Evolutionary conservation across 2,113 vertebrate species (phyloP).

Genomic region (Sterna hirundo): DNA sequence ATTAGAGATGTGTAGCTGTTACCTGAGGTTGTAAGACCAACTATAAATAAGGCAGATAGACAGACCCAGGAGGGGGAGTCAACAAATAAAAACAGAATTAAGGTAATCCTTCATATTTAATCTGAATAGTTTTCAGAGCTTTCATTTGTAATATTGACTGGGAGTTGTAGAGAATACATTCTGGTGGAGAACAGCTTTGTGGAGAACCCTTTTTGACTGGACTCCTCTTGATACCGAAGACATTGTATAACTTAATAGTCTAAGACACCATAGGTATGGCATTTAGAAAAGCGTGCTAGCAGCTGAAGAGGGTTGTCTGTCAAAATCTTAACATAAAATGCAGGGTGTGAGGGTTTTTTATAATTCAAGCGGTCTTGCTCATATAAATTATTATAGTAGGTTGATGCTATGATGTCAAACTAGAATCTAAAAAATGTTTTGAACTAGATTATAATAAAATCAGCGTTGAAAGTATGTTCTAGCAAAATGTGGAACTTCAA

Average conservation of each 20-base stretch:
- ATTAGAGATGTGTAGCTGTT: neutral
- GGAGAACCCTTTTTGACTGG: neutral
- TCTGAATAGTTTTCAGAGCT: neutral
- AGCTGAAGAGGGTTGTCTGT: neutral
- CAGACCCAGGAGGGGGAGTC: neutral
- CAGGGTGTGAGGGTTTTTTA: neutral
- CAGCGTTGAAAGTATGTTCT: neutral
- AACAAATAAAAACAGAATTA: neutral
- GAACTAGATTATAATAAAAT: neutral
- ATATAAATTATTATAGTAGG: neutral
- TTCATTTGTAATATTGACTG: neutral
- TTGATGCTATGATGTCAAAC: neutral
- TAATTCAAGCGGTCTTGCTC: neutral
- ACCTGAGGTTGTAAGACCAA: rapidly evolving
- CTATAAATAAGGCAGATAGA: neutral
- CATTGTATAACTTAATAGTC: neutral
- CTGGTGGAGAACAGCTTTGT: neutral
- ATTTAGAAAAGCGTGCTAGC: neutral
- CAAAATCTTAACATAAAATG: neutral
- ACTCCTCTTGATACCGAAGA: neutral
- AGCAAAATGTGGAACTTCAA: neutral
- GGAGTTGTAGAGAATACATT: neutral
- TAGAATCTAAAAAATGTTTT: neutral
- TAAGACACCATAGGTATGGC: neutral
- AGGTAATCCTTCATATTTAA: neutral